Evolutionary conservation across 2,888 invertebrate species (phyloP), one percentile per base, ranked within the genome.

Genomic region (Leucophora obtusa): DNA sequence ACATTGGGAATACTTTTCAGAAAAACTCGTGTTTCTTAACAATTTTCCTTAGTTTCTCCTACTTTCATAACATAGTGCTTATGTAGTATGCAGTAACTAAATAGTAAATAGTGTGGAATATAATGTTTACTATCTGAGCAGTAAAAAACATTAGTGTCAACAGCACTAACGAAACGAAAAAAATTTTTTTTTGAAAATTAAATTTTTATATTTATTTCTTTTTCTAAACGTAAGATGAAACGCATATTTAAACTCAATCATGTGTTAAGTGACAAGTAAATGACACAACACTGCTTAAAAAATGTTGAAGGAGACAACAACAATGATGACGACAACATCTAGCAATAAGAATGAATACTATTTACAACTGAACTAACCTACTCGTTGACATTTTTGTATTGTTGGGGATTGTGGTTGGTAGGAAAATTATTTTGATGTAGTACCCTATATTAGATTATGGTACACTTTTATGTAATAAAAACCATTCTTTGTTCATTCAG

Each of bases 251-350:
- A 79, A 82, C 60, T 87, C 86, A 87, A 88, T 88, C 88, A 87
- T 86, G 86, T 86, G 85, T 85, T 79, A 86, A 83, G 85, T 84
- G 87, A 86, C 87, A 84, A 86, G 85, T 82, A 85, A 86, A 83
- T 86, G 87, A 86, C 87, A 87, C 79, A 77, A 81, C 60, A 72
- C 73, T 77, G 35, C 33, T 69, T 65, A 35, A 73, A 38, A 65
- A 51, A 51, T 73, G 9, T 59, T 66, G 51, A n/a, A 51, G 73
- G 58, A 59, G 59, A 80, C 59, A 59, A 43, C 66, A 60, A 66
- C 51, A 72, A 47, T 7, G 28, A 54, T 38, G n/a, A 75, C 65
- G 33, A 54, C 43, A 14, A 72, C 18, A 81, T 9, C 11, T 9
- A 68, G n/a, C 15, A 18, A 17, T 58, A 28, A 35, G 17, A 50